Evolutionary conservation across 1,140 invertebrate genomes (phyloP).

Genomic region (Steinernema feltiae): DNA sequence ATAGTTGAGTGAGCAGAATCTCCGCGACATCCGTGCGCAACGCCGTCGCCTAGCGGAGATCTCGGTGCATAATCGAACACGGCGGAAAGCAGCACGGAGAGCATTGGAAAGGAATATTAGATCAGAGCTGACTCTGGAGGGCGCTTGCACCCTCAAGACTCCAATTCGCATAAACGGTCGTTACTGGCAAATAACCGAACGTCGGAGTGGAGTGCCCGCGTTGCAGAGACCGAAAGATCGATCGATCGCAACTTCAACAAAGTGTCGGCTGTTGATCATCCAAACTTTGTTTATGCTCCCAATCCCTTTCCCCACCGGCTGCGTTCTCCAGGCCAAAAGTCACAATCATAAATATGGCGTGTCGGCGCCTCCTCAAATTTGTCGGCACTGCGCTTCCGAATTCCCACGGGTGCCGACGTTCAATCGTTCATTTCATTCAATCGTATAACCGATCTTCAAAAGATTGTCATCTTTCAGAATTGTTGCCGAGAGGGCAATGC

Average conservation of each 20-base stretch:
- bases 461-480: not conserved
- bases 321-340: too few relatives aligned
- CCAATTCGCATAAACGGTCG: not conserved
- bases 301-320: too few relatives aligned
- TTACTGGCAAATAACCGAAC: not conserved
- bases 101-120: too few relatives aligned
- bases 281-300: not conserved
- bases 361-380: not conserved
- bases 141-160: not conserved
- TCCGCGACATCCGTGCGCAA: too few relatives aligned
- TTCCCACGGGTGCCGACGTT: not conserved
- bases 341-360: too few relatives aligned
- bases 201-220: not conserved
- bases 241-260: too few relatives aligned
- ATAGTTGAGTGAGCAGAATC: too few relatives aligned
- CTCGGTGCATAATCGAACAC: too few relatives aligned
- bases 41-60: too few relatives aligned
- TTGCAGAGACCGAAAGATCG: not conserved
- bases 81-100: too few relatives aligned
- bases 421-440: not conserved
- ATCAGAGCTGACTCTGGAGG: not conserved
- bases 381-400: not conserved
- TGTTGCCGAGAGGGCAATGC: not conserved
- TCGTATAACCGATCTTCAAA: not conserved
- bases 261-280: too few relatives aligned